Evolutionary conservation across 2,797 vertebrate species (phyloP).

Genomic region (Capromys pilorides): DNA sequence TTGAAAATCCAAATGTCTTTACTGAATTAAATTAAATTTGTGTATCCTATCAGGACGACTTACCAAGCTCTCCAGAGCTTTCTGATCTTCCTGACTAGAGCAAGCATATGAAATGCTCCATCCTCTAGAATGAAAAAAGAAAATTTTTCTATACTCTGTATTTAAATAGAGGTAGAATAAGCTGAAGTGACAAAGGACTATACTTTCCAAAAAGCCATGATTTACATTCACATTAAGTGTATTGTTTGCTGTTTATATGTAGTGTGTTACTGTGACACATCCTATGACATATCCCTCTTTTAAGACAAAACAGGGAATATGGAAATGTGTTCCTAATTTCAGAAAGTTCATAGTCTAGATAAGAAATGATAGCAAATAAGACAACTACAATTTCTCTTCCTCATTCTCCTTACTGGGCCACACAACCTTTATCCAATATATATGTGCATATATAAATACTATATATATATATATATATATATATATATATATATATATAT

Average conservation of each 20-base stretch:
- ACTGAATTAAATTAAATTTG: conserved; percentile 10
- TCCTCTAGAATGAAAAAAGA: not conserved
- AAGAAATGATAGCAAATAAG: not conserved
- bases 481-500: not conserved
- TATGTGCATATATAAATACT: not conserved
- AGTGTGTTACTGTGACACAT: not conserved
- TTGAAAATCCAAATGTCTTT: conserved; percentile 15
- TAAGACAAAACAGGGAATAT: not conserved
- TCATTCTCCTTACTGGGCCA: not conserved
- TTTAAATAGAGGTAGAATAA: not conserved
- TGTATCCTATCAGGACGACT: not conserved
- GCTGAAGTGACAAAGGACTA: not conserved
- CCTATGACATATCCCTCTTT: not conserved
- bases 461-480: not conserved
- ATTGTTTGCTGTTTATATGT: not conserved
- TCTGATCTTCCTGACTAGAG: not conserved
- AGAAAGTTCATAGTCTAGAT: not conserved
- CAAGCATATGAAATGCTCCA: not conserved
- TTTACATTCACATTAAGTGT: not conserved
- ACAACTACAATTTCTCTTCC: not conserved
- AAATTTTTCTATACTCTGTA: not conserved
- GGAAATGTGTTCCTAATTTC: not conserved
- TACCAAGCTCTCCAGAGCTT: not conserved
- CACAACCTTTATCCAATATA: not conserved
- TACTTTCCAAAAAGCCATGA: not conserved